Conservation (phyloP, 2,888 invertebrate species). For the Xestia sexstrigata region DNA sequence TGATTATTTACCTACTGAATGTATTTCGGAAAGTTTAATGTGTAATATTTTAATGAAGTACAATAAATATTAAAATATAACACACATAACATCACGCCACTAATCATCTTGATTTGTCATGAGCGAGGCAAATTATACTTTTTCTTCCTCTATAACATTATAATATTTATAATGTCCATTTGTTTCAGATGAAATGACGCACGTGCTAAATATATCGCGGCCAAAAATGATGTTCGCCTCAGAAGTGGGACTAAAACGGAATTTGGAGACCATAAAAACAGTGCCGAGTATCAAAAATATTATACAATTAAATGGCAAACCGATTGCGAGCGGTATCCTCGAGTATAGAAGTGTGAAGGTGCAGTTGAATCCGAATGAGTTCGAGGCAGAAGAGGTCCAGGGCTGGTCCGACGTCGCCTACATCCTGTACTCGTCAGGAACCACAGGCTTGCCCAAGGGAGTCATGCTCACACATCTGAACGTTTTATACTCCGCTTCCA, state of each 20-base stretch:
- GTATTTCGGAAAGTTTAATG: too few relatives aligned
- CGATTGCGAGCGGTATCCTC: constrained; percentile 63
- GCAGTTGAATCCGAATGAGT: constrained; percentile 62
- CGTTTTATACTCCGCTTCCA: constrained; percentile 86
- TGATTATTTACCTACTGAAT: not conserved
- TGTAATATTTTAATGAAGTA: not conserved
- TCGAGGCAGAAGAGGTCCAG: constrained; percentile 69
- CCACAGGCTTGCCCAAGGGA: constrained; percentile 95
- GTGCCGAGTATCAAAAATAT: constrained; percentile 85
- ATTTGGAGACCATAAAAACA: constrained; percentile 71
- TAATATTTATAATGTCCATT: constrained; percentile 13
- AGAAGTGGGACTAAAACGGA: constrained; percentile 74
- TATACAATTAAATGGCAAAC: constrained; percentile 91
- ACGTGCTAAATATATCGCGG: constrained; percentile 92
- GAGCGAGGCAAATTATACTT: too few relatives aligned
- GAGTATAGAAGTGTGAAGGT: constrained; percentile 63
- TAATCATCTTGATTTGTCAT: not conserved
- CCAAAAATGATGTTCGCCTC: constrained; percentile 93
- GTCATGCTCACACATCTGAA: constrained; percentile 92
- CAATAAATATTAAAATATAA: not conserved
- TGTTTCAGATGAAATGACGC: constrained; percentile 81
- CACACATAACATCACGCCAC: not conserved
- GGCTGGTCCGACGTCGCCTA: constrained; percentile 75
- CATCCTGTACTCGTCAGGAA: constrained; percentile 92
- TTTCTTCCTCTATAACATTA: not conserved